A percentile compares a stretch with the other conserved stretches of the same genome.
phyloP scores from a whole-genome alignment of 2,888 invertebrate genomes.

The Heteromyza rotundicornis region DNA sequence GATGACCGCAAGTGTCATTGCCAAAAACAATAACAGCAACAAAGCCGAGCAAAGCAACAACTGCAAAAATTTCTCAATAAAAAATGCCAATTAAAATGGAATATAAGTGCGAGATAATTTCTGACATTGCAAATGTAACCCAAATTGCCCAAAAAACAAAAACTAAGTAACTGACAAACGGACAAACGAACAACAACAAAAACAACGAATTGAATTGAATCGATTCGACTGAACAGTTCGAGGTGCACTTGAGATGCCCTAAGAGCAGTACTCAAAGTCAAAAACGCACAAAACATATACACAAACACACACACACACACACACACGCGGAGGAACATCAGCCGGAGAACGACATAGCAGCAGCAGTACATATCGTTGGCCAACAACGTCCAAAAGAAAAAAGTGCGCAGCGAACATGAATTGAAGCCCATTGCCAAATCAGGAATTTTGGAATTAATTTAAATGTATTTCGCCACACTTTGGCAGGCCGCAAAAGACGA shows the following conservation, averaged over 20 bases:
- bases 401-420: background rate
- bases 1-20: constrained; percentile 57
- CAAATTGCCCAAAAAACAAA: constrained; percentile 43
- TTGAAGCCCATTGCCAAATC: constrained; percentile 51
- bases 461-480: constrained; percentile 39
- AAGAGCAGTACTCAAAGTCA: constrained; percentile 13
- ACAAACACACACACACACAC: constrained; percentile 6
- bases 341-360: constrained; percentile 15
- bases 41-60: no score
- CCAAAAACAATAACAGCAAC: constrained; percentile 16
- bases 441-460: constrained; percentile 45
- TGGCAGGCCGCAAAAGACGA: constrained; percentile 29
- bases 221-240: background rate
- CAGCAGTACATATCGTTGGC: constrained; percentile 29
- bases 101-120: constrained; percentile 60
- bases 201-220: no score
- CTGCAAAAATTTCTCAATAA: constrained; percentile 46
- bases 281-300: constrained; percentile 22
- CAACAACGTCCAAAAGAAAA: constrained; percentile 25
- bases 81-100: constrained; percentile 61
- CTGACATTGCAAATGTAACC: constrained; percentile 55
- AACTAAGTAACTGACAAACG: constrained; percentile 17
- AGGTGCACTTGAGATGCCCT: background rate
- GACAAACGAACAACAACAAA: constrained; percentile 17
- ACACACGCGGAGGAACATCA: no score